A percentile compares a stretch with the other conserved stretches of the same genome.
phyloP scores from a whole-genome alignment of 2,113 vertebrate genomes.

The Deroptyus accipitrinus region DNA sequence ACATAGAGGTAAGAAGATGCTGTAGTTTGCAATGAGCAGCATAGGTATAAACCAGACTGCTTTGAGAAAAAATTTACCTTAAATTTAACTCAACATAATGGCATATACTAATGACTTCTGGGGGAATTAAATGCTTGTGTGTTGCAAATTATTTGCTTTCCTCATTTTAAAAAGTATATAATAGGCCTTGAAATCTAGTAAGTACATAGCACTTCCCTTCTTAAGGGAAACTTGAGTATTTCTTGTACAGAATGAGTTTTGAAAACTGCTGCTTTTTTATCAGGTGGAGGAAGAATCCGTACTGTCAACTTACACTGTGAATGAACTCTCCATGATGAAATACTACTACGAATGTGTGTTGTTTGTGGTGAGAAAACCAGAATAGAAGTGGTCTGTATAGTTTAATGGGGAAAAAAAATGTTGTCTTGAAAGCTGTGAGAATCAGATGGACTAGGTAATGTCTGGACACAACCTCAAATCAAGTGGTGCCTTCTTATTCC shows the following conservation, averaged over 20 bases:
- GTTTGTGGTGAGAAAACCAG: constrained; percentile 94
- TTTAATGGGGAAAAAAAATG: neutral
- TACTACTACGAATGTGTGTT: constrained; percentile 96
- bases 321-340: constrained; percentile 94
- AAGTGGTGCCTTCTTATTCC: constrained; percentile 82
- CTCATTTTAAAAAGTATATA: neutral
- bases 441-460: constrained; percentile 48
- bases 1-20: constrained; percentile 85
- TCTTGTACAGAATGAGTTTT: neutral
- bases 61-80: neutral
- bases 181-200: neutral
- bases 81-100: neutral
- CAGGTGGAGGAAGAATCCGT: constrained; percentile 93
- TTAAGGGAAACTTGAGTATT: neutral
- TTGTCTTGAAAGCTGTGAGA: constrained; percentile 37
- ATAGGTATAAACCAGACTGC: neutral
- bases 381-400: constrained; percentile 40
- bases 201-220: neutral
- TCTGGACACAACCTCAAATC: constrained; percentile 76
- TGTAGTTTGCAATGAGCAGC: neutral
- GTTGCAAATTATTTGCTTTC: neutral
- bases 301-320: constrained; percentile 94
- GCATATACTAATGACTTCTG: neutral
- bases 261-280: constrained; percentile 29
- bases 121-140: neutral